Base-by-base conservation (phyloP, 37 sponge, comb jelly and placozoan genomes). In the Eunapius fragilis region DNA sequence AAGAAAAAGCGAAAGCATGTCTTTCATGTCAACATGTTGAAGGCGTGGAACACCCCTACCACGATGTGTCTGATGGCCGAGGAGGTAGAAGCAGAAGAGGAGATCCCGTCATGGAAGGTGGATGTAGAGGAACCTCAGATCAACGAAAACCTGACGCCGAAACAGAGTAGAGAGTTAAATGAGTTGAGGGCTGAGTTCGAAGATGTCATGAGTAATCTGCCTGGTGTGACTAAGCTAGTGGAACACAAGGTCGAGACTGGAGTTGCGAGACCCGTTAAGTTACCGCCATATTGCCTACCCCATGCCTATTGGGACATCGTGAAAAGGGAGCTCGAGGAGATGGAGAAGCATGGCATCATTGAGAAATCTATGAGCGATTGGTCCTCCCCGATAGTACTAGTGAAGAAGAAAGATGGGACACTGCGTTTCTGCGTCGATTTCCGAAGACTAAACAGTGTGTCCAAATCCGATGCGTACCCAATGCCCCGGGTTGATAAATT, bases 281-380 rank as follows among this genome's bases (percentile, higher is more conserved):
- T 81, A 77, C 72, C 45, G 0, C 77, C 83, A 26, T 91, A 91
- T 58, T 22, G 92, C 0, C 31, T 91, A 13, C 92, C 87, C 2
- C 67, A 85, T 27, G 41, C 90, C 32, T 35, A 36, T n/a, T 35
- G 69, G 34, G 81, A 74, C 70, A 71, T 19, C 27, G 84, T 87
- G 5, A 0, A 68, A 0, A 3, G 77, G 31, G 92, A 84, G 72
- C 19, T 91, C 24, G 37, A 81, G 19, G 37, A 81, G 68, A 85
- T 85, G 86, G 76, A 80, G 71, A 74, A 79, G 36, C 22, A 26
- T 35, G 81, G 77, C 26, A 67, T 91, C 76, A 91, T 86, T 9
- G 41, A 75, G 14, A 23, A 30, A 32, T 26, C 76, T 4, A 6
- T 24, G 31, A 31, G 76, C 14, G 33, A 72, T 4, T 82, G 74